These are phyloP conservation scores for Lepisosteus oculatus DNA, from an alignment of 2,113 vertebrate genomes.

Conservation along the genomic window DNA sequence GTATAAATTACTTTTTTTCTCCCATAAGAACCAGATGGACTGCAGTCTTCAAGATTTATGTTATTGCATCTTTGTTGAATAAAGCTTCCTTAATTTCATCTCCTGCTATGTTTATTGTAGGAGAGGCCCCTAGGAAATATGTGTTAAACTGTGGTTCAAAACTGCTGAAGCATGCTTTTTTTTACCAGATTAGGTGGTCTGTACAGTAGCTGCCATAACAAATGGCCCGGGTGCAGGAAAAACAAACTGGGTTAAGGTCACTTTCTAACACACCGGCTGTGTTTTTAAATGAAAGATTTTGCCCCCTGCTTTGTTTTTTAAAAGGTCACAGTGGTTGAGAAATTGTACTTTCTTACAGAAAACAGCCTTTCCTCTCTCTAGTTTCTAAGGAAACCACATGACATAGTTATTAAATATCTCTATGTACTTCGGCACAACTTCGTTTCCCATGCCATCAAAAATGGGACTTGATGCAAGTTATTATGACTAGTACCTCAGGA, in stretches of 20 bases:
- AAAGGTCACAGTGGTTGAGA: neutral
- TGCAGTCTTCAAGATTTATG: slow-evolving; percentile 49
- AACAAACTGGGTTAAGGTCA: slow-evolving; percentile 40
- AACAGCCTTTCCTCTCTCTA: neutral
- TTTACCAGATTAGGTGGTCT: slow-evolving; percentile 52
- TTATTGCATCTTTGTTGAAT: slow-evolving; percentile 47
- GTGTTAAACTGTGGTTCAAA: slow-evolving; percentile 58
- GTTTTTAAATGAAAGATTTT: slow-evolving; percentile 3
- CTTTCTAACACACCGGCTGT: slow-evolving; percentile 23
- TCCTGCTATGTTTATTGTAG: slow-evolving; percentile 52
- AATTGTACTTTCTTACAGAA: neutral
- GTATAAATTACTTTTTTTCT: neutral
- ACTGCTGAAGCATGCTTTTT: slow-evolving; percentile 56
- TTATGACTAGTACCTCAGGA: too few species aligned
- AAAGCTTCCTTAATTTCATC: slow-evolving; percentile 50
- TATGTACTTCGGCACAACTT: too few species aligned
- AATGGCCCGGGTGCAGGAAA: slow-evolving; percentile 37
- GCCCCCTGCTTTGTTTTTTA: slow-evolving; percentile 1
- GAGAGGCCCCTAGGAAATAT: slow-evolving; percentile 45
- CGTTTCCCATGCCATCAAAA: too few species aligned
- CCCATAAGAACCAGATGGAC: slow-evolving; percentile 14
- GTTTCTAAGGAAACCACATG: neutral
- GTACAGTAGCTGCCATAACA: slow-evolving; percentile 48
- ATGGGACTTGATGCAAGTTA: too few species aligned
- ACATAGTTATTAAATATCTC: neutral